Base-by-base conservation (phyloP, 64 coral and sea anemone genomes). In the Montipora capricornis region DNA sequence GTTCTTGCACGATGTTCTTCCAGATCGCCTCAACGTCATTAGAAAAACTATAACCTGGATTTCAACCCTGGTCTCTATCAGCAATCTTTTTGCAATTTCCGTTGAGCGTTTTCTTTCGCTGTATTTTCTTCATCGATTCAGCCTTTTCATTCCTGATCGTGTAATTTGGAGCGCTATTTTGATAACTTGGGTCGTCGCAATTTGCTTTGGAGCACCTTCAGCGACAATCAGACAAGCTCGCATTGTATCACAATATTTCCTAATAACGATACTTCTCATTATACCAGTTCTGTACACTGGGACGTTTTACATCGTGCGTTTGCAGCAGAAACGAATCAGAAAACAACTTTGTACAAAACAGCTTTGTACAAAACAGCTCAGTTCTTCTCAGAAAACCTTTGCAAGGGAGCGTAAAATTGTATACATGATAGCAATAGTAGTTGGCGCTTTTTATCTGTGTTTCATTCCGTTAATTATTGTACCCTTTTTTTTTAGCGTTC, bases 391-490 rank as follows among this genome's bases (percentile, higher is more conserved):
- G n/a, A 66, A 64, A 4, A 83, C 82, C 74, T 82, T 94, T 20
- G 59, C 76, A 60, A 93, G 89, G 4, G 93, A 98, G 75, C 94
- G 77, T 19, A 98, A 52, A 4, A 80, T 95, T 22, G 73, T 93
- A 4, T 92, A 98, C 70, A 90, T 89, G 79, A 88, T 92, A n/a
- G 93, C 68, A 19, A 78, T 98, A 3, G 93, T 98, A 5, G 64
- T 98, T 92, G 96, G 89, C 19, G 96, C 59, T 29, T 98, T 98
- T 83, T 98, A 98, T 75, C 8, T 95, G 15, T 98, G 84, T 79
- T 95, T 94, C 55, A 76, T 79, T 44, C 96, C 96, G 19, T 75
- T 98, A 5, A 88, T 92, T 1, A 47, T 98, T 79, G 24, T 98
- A 3, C 96, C 96, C 2, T 95, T 98, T 78, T 92, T 95, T 24